Conservation (phyloP, 2,888 invertebrate species). For the Metalampra italica region DNA sequence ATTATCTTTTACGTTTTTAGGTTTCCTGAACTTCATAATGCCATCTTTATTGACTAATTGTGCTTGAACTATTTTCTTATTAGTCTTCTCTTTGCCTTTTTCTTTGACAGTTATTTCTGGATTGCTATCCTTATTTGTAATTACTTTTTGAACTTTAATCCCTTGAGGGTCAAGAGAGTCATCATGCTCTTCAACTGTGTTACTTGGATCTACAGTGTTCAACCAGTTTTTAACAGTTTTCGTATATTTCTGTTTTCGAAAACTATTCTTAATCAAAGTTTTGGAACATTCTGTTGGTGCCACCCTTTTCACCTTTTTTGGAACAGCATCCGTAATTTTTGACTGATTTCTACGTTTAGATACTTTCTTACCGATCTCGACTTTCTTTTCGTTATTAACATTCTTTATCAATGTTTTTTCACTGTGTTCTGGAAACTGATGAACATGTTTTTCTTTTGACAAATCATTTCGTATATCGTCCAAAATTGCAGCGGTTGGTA, state of each 20-base stretch:
- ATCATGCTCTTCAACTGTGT: conserved; percentile 13
- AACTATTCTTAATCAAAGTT: conserved; percentile 16
- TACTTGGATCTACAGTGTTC: conserved; percentile 27
- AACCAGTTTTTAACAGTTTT: conserved; percentile 58
- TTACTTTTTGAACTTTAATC: neutral
- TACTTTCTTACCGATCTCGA: neutral
- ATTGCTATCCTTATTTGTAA: neutral
- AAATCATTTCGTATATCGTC: neutral
- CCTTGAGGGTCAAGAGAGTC: neutral
- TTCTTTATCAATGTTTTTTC: conserved; percentile 3
- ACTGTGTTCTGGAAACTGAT: neutral
- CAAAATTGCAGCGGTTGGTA: neutral
- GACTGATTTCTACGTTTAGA: conserved; percentile 21
- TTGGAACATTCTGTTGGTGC: conserved; percentile 6
- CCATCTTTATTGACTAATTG: conserved; percentile 57
- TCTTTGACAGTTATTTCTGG: conserved; percentile 8
- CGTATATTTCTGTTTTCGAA: conserved; percentile 47
- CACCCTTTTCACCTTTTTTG: conserved; percentile 31
- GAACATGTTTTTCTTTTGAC: neutral
- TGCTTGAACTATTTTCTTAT: conserved; percentile 49
- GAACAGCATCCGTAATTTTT: conserved; percentile 16
- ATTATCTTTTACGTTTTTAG: conserved; percentile 19
- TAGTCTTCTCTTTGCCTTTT: conserved; percentile 13
- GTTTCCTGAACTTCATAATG: conserved; percentile 57
- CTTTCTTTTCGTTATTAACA: conserved; percentile 1